Evolutionary conservation across 2,888 invertebrate genomes (phyloP).

Genomic region (Noctua janthe): DNA sequence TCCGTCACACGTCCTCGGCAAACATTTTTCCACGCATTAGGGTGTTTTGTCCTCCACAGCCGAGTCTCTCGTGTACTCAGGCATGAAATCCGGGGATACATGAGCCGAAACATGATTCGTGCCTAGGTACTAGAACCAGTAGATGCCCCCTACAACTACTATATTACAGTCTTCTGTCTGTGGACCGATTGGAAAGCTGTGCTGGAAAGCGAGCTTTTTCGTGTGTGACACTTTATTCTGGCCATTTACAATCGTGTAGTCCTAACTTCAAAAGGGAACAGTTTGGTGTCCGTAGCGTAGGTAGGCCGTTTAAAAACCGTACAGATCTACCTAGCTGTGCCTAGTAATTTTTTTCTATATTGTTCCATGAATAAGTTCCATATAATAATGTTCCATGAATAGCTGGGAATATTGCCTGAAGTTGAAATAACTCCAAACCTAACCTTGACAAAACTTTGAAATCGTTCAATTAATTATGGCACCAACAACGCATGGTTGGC

Average conservation of each 20-base stretch:
- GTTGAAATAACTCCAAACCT: background rate
- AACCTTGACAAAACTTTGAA: too few relatives aligned
- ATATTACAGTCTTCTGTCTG: too few relatives aligned
- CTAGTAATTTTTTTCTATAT: background rate
- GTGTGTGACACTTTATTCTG: constrained; percentile 29
- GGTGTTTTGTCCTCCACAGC: background rate
- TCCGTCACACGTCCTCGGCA: background rate
- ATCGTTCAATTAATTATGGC: too few relatives aligned
- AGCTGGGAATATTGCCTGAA: background rate
- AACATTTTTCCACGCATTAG: background rate
- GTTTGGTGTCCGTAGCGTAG: background rate
- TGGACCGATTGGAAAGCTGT: constrained; percentile 10
- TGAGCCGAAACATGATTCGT: background rate
- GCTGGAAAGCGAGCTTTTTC: constrained; percentile 12
- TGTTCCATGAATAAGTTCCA: background rate
- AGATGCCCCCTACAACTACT: background rate
- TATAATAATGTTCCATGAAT: background rate
- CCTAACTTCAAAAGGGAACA: constrained; percentile 3
- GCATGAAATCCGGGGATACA: background rate
- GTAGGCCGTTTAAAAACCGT: background rate
- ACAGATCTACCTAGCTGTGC: background rate
- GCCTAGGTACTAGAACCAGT: background rate
- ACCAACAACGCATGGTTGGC: too few relatives aligned
- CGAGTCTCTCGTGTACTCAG: background rate
- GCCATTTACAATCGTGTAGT: constrained; percentile 2